Evolutionary conservation across 2,888 invertebrate genomes (phyloP).

Genomic region (Luperina testacea): DNA sequence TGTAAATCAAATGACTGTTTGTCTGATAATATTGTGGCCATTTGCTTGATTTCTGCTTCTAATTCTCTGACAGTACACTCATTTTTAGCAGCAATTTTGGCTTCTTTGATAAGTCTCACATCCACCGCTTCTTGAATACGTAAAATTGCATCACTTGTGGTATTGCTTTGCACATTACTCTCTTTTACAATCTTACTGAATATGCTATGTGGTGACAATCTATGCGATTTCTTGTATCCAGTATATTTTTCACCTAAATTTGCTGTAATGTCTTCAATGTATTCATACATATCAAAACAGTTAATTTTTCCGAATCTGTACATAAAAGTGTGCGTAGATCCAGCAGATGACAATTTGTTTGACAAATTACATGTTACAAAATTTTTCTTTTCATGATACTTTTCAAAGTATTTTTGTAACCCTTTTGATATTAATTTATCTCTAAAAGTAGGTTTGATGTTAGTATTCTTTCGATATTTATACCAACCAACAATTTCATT

Average conservation of each 20-base stretch:
- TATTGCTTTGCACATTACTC: constrained; percentile 81
- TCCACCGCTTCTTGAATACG: constrained; percentile 86
- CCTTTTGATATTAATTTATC: constrained; percentile 92
- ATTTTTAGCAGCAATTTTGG: constrained; percentile 83
- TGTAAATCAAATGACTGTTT: constrained; percentile 82
- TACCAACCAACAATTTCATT: constrained; percentile 92
- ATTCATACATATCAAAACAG: constrained; percentile 89
- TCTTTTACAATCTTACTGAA: constrained; percentile 85
- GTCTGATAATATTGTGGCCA: constrained; percentile 83
- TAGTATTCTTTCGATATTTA: constrained; percentile 90
- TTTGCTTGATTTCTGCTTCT: constrained; percentile 86
- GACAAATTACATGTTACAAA: constrained; percentile 92
- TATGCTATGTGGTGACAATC: constrained; percentile 79
- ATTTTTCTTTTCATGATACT: constrained; percentile 88
- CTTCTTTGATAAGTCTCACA: constrained; percentile 81
- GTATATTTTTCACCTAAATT: constrained; percentile 89
- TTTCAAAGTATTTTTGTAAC: constrained; percentile 90
- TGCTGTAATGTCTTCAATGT: constrained; percentile 88
- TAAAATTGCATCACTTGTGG: constrained; percentile 84
- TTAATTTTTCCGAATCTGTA: constrained; percentile 91
- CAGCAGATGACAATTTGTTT: constrained; percentile 85
- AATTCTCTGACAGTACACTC: constrained; percentile 84
- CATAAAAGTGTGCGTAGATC: constrained; percentile 91
- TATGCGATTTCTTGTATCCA: constrained; percentile 84
- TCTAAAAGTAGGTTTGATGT: constrained; percentile 90